These are phyloP conservation scores for Notarius lentiginosus DNA, from an alignment of 2,113 vertebrate genomes.

Conservation along the genomic window DNA sequence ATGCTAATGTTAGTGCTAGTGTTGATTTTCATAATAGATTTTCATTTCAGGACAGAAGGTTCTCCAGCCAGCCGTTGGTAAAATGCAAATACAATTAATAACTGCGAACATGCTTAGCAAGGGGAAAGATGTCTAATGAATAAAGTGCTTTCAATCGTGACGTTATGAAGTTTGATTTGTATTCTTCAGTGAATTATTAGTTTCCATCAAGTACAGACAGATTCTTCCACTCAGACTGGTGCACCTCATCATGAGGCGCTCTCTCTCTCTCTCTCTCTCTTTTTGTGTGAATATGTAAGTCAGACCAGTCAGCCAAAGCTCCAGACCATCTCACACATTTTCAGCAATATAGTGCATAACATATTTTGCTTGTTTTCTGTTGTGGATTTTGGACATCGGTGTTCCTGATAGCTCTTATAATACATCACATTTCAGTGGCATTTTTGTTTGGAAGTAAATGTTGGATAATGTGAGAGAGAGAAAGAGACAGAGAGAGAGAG, in stretches of 20 bases:
- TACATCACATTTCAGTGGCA: background rate
- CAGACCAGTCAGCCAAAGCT: slow-evolving; percentile 11
- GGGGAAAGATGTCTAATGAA: background rate
- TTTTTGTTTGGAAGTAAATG: background rate
- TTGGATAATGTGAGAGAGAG: background rate
- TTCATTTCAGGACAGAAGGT: background rate
- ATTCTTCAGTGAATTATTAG: background rate
- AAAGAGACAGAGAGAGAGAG: too few relatives aligned
- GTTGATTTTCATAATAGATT: background rate
- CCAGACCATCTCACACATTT: slow-evolving; percentile 2
- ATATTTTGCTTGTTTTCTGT: slow-evolving; percentile 6
- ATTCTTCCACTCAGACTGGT: background rate
- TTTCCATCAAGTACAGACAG: background rate
- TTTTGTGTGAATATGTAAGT: background rate
- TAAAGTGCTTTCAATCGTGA: background rate
- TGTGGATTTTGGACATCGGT: background rate
- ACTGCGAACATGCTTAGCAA: background rate
- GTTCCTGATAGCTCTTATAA: too few relatives aligned
- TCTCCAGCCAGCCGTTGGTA: background rate
- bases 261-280: background rate
- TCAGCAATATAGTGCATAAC: background rate
- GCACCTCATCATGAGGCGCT: background rate
- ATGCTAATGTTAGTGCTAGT: too few relatives aligned
- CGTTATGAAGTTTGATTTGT: background rate
- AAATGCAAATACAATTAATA: background rate